Percentiles rank a stretch among this genome's conserved stretches.
Evolutionary conservation across 2,888 invertebrate genomes (phyloP).

Genomic region (Altica lythri): DNA sequence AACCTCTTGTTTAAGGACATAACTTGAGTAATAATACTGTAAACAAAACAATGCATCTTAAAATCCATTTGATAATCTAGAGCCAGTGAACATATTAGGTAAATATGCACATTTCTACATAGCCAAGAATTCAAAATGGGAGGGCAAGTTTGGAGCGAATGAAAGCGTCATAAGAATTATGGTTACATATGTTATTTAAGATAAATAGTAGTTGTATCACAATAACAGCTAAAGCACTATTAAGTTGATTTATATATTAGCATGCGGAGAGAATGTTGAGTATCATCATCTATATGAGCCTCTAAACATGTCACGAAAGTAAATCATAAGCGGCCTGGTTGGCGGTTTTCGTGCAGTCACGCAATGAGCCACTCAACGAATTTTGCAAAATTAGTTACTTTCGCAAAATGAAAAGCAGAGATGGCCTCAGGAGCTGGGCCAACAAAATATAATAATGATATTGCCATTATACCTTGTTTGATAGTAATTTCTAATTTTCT

Average conservation of each 20-base stretch:
- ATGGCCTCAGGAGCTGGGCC: too few species aligned
- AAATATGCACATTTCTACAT: background rate
- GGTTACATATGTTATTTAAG: slow-evolving; percentile 25
- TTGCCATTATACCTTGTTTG: too few species aligned
- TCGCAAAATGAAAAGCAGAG: slow-evolving; percentile 1
- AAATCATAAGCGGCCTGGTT: slow-evolving; percentile 15
- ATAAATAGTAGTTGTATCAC: slow-evolving; percentile 27
- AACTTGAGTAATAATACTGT: too few species aligned
- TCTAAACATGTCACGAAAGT: slow-evolving; percentile 25
- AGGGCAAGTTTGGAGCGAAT: slow-evolving; percentile 15
- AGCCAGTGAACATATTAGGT: background rate
- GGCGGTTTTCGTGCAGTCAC: slow-evolving; percentile 16
- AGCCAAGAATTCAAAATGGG: slow-evolving; percentile 13
- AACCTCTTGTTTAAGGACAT: too few species aligned
- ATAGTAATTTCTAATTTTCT: too few species aligned
- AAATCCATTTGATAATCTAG: background rate
- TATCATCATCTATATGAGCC: slow-evolving; percentile 20
- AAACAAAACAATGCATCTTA: slow-evolving; percentile 2
- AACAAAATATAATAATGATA: too few species aligned
- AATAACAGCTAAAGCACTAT: slow-evolving; percentile 30
- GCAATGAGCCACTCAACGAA: slow-evolving; percentile 23
- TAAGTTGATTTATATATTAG: slow-evolving; percentile 30
- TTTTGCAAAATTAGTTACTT: slow-evolving; percentile 22
- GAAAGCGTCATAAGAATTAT: slow-evolving; percentile 22
- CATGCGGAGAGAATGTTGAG: slow-evolving; percentile 25